Conservation (phyloP, 2,888 invertebrate genomes). For the Lomographa bimaculata region DNA sequence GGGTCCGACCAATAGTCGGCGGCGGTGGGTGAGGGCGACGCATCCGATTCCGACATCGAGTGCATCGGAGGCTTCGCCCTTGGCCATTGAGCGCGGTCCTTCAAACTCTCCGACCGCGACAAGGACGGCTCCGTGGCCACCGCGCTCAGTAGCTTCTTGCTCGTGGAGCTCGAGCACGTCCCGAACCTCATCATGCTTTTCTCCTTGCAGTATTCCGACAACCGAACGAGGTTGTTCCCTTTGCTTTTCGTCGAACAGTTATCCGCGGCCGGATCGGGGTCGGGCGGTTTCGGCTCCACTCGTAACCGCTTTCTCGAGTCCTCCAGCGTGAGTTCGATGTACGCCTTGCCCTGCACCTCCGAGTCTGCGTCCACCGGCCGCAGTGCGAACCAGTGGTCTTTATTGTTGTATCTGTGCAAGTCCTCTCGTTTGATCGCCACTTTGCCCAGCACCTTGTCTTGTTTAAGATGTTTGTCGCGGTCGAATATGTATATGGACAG, state of each 20-base stretch:
- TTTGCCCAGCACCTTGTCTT: conserved; percentile 90
- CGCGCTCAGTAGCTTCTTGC: conserved; percentile 69
- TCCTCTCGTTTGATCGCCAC: conserved; percentile 95
- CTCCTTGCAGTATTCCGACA: conserved; percentile 78
- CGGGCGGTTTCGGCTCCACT: conserved; percentile 79
- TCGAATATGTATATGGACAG: conserved; percentile 95
- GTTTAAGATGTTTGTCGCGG: conserved; percentile 91
- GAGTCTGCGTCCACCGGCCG: conserved; percentile 94
- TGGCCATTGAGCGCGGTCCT: conserved; percentile 72
- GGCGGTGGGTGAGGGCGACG: conserved; percentile 70
- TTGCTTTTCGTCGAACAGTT: conserved; percentile 60
- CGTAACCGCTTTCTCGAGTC: conserved; percentile 79
- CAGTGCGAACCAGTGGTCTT: conserved; percentile 96
- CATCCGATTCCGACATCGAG: conserved; percentile 67
- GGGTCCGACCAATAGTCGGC: conserved; percentile 81
- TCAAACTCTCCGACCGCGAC: conserved; percentile 76
- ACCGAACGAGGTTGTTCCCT: conserved; percentile 70
- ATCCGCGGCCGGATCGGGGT: conserved; percentile 64
- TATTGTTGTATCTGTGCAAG: conserved; percentile 93
- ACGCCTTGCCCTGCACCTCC: conserved; percentile 95
- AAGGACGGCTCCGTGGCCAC: conserved; percentile 71
- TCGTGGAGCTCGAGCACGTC: conserved; percentile 75
- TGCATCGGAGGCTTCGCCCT: conserved; percentile 74
- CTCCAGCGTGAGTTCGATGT: conserved; percentile 90
- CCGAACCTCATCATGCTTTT: conserved; percentile 77